Evolutionary conservation across 2,113 vertebrate species (phyloP).

Genomic region (Heteronetta atricapilla): DNA sequence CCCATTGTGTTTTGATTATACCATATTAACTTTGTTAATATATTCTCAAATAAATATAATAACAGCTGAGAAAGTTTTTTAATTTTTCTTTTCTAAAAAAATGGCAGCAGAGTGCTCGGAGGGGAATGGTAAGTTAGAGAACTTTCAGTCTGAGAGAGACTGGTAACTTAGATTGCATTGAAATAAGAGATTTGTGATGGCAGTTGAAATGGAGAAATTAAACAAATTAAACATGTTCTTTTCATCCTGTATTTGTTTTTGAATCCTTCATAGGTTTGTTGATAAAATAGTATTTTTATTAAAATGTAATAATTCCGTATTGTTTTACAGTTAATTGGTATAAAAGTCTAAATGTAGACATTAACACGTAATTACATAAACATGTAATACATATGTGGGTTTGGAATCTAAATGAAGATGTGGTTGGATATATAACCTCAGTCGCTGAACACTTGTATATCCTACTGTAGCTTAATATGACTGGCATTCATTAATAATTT

Average conservation of each 20-base stretch:
- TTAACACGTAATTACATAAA: background rate
- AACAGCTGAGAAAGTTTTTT: slow-evolving; percentile 73
- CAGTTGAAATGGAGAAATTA: background rate
- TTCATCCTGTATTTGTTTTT: slow-evolving; percentile 10
- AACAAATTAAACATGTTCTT: background rate
- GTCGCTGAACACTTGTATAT: background rate
- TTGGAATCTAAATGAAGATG: background rate
- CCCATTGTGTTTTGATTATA: slow-evolving; percentile 46
- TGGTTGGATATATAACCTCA: background rate
- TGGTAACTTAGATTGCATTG: slow-evolving; percentile 24
- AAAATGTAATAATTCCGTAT: background rate
- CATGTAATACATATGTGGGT: background rate
- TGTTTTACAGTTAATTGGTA: background rate
- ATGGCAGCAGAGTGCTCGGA: slow-evolving; percentile 77
- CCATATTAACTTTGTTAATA: slow-evolving; percentile 30
- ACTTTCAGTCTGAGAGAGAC: slow-evolving; percentile 47
- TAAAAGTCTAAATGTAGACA: background rate
- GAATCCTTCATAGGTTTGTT: background rate
- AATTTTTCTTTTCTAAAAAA: slow-evolving; percentile 78
- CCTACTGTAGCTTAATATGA: background rate
- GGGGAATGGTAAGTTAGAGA: slow-evolving; percentile 80
- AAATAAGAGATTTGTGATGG: slow-evolving; percentile 14
- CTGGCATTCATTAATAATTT: background rate
- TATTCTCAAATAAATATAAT: slow-evolving; percentile 60
- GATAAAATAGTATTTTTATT: background rate